Evolutionary conservation across 1,140 invertebrate species (phyloP), one percentile per base, ranked within the genome.

Genomic region (Mactra quadrangularis): DNA sequence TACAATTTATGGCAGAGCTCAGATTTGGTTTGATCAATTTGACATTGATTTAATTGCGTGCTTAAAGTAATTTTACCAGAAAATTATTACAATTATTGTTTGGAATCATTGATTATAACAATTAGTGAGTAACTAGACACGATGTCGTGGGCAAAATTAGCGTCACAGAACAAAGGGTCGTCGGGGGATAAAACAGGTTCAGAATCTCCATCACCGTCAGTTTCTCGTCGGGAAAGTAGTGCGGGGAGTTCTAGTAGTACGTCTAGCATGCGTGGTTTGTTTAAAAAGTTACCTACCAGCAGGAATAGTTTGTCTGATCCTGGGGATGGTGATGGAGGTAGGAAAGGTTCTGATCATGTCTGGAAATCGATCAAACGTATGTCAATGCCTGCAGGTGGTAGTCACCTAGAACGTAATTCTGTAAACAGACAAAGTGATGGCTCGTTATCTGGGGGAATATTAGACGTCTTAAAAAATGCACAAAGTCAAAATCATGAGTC

Each of bases 81-180:
- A n/a, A n/a, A n/a, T n/a, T n/a, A n/a, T n/a, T n/a, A n/a, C n/a
- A n/a, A n/a, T n/a, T n/a, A n/a, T n/a, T n/a, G n/a, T n/a, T n/a
- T n/a, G n/a, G n/a, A n/a, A n/a, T n/a, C n/a, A n/a, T n/a, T n/a
- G n/a, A n/a, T n/a, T n/a, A n/a, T n/a, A n/a, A n/a, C n/a, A n/a
- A n/a, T n/a, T n/a, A n/a, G n/a, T n/a, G n/a, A n/a, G n/a, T n/a
- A n/a, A n/a, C n/a, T n/a, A n/a, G n/a, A n/a, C n/a, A 66, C 31
- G 29, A 78, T 78, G 76, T 81, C 77, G 25, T 81, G 77, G 77
- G 77, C 50, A 7, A 81, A 81, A 71, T 35, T 78, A 22, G 60
- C 60, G 29, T 19, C 59, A 4, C 15, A n/a, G 13, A 66, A 45
- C 17, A 27, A 27, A 17, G 17, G 29, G 1, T 7, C 45, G 29